A percentile compares a stretch with the other conserved stretches of the same genome.
phyloP scores from a whole-genome alignment of 2,797 vertebrate genomes.

The Lutjanus campechanus region DNA sequence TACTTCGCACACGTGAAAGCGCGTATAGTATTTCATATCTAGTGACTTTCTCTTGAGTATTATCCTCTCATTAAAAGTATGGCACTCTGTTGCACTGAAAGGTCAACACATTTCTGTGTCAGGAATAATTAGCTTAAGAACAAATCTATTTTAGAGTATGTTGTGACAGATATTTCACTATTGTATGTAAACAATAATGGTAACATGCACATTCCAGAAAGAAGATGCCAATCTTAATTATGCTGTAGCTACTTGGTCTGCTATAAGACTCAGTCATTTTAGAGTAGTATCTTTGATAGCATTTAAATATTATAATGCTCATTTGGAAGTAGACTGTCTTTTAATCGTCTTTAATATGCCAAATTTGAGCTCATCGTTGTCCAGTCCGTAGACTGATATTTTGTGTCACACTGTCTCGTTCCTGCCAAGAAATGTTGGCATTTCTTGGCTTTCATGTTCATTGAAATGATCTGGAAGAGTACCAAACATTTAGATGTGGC shows the following conservation, averaged over 20 bases:
- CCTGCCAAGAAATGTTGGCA: constrained; percentile 1
- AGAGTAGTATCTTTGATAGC: not conserved
- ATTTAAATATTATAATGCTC: not conserved
- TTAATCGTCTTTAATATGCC: not conserved
- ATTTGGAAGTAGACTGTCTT: not conserved
- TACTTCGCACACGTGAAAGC: constrained; percentile 36
- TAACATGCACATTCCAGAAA: not conserved
- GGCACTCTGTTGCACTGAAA: constrained; percentile 29
- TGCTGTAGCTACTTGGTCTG: not conserved
- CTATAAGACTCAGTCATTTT: not conserved
- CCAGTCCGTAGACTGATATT: not conserved
- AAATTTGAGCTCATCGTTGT: not conserved
- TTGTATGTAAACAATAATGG: not conserved
- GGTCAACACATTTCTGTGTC: constrained; percentile 29
- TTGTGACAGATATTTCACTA: constrained; percentile 2
- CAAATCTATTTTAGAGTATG: not conserved
- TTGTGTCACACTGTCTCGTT: not conserved
- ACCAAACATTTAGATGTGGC: not conserved
- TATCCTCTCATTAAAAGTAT: constrained; percentile 1
- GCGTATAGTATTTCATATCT: constrained; percentile 13
- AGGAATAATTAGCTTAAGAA: constrained; percentile 19
- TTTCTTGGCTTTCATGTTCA: not conserved
- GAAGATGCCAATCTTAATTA: not conserved
- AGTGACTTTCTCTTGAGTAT: constrained; percentile 9
- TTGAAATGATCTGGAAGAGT: not conserved